These are phyloP conservation scores for Unio pictorum DNA, from an alignment of 2,888 invertebrate genomes.

Conservation along the genomic window DNA sequence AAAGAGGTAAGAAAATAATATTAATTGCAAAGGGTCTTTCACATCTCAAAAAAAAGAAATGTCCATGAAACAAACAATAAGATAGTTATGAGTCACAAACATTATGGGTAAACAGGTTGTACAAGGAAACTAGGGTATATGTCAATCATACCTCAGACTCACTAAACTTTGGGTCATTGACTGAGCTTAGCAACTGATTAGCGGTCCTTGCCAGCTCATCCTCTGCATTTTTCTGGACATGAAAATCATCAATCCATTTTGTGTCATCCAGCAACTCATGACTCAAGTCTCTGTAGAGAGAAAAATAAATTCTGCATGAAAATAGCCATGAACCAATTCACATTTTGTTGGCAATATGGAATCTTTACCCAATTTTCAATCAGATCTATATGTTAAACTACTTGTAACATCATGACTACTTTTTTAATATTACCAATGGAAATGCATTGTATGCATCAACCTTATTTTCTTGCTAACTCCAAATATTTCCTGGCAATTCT, in stretches of 20 bases:
- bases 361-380: neutral
- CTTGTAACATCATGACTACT: neutral
- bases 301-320: neutral
- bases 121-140: neutral
- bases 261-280: constrained; percentile 54
- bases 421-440: neutral
- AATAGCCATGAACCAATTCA: too few species aligned
- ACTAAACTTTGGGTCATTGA: constrained; percentile 80
- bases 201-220: constrained; percentile 76
- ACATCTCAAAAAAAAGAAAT: too few species aligned
- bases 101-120: too few species aligned
- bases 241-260: constrained; percentile 63
- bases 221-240: constrained; percentile 74
- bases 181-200: constrained; percentile 70
- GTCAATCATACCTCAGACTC: constrained; percentile 77
- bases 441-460: too few species aligned
- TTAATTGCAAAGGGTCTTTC: too few species aligned
- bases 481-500: neutral
- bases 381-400: neutral
- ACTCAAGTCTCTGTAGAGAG: constrained; percentile 54
- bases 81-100: too few species aligned
- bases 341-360: too few species aligned
- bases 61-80: too few species aligned
- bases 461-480: neutral
- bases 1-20: neutral